These are phyloP conservation scores for Lophius piscatorius DNA, from an alignment of 2,113 vertebrate species.

Conservation along the genomic window DNA sequence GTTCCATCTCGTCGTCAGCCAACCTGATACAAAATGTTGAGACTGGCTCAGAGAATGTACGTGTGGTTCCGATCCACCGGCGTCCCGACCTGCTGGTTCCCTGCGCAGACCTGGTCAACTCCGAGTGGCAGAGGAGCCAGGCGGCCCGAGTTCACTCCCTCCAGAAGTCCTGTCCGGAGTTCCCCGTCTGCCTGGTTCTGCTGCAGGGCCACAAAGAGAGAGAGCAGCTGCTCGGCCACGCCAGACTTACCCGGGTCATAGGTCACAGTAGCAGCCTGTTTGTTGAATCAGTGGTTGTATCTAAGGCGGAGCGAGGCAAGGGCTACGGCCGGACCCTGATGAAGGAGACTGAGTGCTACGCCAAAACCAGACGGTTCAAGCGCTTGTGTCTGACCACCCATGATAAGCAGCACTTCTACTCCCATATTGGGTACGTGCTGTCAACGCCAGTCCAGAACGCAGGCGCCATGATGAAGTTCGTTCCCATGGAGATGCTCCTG, in stretches of 20 bases:
- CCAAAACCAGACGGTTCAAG: constrained; percentile 78
- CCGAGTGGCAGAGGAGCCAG: constrained; percentile 90
- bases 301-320: constrained; percentile 82
- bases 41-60: constrained; percentile 44
- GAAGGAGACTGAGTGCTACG: constrained; percentile 87
- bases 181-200: constrained; percentile 89
- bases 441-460: constrained; percentile 87
- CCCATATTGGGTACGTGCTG: constrained; percentile 87
- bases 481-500: constrained; percentile 81
- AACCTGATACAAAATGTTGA: accelerated
- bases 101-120: constrained; percentile 89
- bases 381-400: constrained; percentile 91
- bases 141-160: constrained; percentile 87
- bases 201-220: constrained; percentile 49
- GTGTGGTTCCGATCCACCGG: constrained; percentile 85
- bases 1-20: neutral
- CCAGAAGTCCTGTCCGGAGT: constrained; percentile 86
- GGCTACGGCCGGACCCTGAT: constrained; percentile 90
- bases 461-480: constrained; percentile 78
- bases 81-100: constrained; percentile 88
- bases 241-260: constrained; percentile 85
- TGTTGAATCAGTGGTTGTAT: constrained; percentile 92
- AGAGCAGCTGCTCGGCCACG: constrained; percentile 86
- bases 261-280: constrained; percentile 82
- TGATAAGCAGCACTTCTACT: constrained; percentile 92